Evolutionary conservation across 2,797 vertebrate genomes (phyloP).

Genomic region (Pantherophis vulpinus): DNA sequence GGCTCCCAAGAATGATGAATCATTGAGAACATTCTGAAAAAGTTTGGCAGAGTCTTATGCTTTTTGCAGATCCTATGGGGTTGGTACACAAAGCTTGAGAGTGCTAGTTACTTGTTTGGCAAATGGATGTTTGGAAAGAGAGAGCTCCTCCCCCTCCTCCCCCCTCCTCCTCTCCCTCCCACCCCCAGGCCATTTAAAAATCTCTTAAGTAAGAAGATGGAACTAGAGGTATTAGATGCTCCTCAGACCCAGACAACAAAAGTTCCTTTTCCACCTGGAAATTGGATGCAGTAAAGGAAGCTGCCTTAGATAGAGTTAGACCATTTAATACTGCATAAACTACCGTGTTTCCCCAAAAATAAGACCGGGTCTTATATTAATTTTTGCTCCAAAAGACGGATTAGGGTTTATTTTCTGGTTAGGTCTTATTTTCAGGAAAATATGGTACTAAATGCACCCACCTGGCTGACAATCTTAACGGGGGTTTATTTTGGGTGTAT

Average conservation of each 20-base stretch:
- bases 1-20: not conserved
- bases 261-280: too few species aligned
- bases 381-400: too few species aligned
- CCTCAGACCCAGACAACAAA: too few species aligned
- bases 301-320: not conserved
- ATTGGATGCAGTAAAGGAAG: not conserved
- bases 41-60: not conserved
- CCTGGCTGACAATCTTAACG: too few species aligned
- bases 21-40: not conserved
- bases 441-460: too few species aligned
- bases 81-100: not conserved
- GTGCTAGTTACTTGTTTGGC: not conserved
- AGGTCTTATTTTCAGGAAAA: too few species aligned
- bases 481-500: too few species aligned
- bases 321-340: not conserved
- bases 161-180: not conserved
- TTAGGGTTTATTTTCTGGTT: too few species aligned
- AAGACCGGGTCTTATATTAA: too few species aligned
- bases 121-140: not conserved
- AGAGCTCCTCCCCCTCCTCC: not conserved
- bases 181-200: not conserved
- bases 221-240: not conserved
- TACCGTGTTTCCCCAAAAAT: not conserved
- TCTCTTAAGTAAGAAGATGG: not conserved
- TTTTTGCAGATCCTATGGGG: not conserved